Evolutionary conservation across 2,888 invertebrate species (phyloP), one percentile per base, ranked within the genome.

Genomic region (Polietes domitor): DNA sequence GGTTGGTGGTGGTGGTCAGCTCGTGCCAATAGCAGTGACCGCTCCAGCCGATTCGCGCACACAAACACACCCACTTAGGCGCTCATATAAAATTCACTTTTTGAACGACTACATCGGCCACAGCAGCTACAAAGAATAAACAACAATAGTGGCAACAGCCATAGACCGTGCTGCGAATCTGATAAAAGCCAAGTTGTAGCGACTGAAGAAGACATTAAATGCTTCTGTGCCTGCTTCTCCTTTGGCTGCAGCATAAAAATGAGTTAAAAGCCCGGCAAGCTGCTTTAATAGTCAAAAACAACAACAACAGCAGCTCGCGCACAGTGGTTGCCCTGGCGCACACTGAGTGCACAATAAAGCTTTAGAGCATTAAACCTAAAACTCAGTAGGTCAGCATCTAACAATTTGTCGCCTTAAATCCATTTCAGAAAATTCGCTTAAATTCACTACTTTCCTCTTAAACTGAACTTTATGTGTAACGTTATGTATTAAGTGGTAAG

Each of bases 151-250:
- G 58, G 24, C 41, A 24, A n/a, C 24, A 73, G 1, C 72, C n/a
- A 21, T 17, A 43, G 10, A 37, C 24, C 26, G 58, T 61, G 7
- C 58, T 61, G 53, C n/a, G 55, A 17, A 73, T 2, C 43, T 55
- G 37, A 37, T 58, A 41, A n/a, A 55, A 19, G 26, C 9, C 21
- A 55, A 37, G 71, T 26, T 55, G 72, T 12, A 58, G 37, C 73
- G 61, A 26, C 73, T 41, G 43, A 58, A 73, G 61, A 73, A 58
- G 58, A 73, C 73, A 73, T 73, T 58, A 58, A 58, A 73, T 61
- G 58, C 32, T 41, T 68, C 9, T 32, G 17, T 47, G 47, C 73
- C 6, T 50, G n/a, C n/a, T n/a, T n/a, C n/a, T n/a, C n/a, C 32
- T 71, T 41, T n/a, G 73, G 43, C 58, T 43, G 26, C 26, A 24